Evolutionary conservation across 1,140 invertebrate genomes (phyloP), one percentile per base, ranked within the genome.

Genomic region (Papilio polytes): DNA sequence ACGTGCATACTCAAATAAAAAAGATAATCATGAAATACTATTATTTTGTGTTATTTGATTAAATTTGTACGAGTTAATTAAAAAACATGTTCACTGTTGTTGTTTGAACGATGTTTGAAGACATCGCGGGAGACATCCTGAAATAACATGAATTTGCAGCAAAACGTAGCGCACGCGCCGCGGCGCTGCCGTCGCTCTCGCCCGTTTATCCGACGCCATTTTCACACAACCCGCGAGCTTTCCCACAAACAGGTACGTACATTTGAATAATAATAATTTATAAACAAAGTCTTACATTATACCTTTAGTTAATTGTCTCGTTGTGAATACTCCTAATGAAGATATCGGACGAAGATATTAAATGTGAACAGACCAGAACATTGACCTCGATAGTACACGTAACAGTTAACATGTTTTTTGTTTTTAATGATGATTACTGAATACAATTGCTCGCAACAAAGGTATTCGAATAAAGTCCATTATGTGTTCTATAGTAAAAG

Each of bases 91-190:
- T 84, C 83, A 81, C 81, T 84, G 82, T 81, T 82, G 81, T 85
- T 85, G 80, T 84, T 84, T 66, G 77, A 82, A 86, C 88, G 83
- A 87, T 89, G 92, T 92, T 93, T 92, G 83, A 94, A 95, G 91
- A 93, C 92, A 88, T 90, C 91, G 92, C 94, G 94, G 94, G 94
- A 95, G 94, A 89, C 91, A 90, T 94, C 92, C 92, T 95, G 94
- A 94, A 95, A 94, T 94, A 95, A 95, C 92, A 91, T 90, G 87
- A 90, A 90, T 91, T 94, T 92, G 90, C 91, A 92, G 87, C 87
- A 85, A 83, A 78, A 82, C 88, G 88, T 85, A 89, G 92, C 92
- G 90, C 90, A 83, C 88, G 89, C 90, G 90, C 88, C 80, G 91
- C 85, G 91, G 90, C 90, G 92, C 92, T 94, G 86, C 85, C 83